Conservation (phyloP, 35 echinoderm and acorn worm species). For the Heliocidaris erythrogramma region DNA sequence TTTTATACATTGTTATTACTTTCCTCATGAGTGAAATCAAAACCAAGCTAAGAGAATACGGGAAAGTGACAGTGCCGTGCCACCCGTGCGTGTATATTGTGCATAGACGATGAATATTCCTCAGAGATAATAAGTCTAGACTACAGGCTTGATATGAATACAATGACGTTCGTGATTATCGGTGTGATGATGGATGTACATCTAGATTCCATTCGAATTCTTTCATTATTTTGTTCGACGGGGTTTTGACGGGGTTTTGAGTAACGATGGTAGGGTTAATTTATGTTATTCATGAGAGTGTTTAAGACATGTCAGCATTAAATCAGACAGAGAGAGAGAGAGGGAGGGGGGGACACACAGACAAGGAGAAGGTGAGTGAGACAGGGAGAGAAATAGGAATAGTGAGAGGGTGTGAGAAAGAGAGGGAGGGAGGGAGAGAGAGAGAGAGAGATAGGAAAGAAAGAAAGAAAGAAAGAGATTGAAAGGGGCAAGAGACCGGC, state of each 20-base stretch:
- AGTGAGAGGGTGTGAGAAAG: not conserved
- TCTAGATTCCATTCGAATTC: not conserved
- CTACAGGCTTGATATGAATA: not conserved
- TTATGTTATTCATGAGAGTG: not conserved
- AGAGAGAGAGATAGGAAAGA: no score
- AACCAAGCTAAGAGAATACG: not conserved
- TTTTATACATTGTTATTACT: not conserved
- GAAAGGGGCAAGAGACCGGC: not conserved
- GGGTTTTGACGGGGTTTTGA: not conserved
- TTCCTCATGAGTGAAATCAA: not conserved
- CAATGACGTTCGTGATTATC: not conserved
- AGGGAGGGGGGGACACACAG: not conserved
- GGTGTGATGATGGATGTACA: not conserved
- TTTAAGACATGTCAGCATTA: not conserved
- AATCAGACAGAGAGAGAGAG: not conserved
- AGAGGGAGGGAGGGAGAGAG: not conserved
- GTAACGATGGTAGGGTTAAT: not conserved
- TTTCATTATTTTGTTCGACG: not conserved
- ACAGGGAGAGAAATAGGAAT: not conserved
- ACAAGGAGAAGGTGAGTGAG: not conserved
- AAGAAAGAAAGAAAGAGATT: no score
- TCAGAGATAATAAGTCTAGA: not conserved
- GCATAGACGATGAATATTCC: not conserved
- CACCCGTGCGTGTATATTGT: not conserved
- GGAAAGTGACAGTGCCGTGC: not conserved